phyloP scores from a whole-genome alignment of 2,113 vertebrate species.

The Galemys pyrenaicus region DNA sequence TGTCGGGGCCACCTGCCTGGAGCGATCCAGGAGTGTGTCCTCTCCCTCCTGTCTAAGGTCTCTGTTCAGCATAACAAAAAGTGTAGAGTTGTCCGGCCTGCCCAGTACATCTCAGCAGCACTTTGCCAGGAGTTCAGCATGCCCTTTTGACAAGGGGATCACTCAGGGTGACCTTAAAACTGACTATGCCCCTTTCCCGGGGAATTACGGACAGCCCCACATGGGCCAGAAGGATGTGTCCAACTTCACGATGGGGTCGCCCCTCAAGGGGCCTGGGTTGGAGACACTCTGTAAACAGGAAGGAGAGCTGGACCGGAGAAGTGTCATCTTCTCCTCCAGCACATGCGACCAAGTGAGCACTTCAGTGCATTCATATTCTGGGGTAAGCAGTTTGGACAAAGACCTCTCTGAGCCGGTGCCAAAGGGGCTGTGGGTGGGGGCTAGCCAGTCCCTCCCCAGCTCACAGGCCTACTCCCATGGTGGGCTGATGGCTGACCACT shows the following conservation, averaged over 20 bases:
- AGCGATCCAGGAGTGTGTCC: slow-evolving; percentile 89
- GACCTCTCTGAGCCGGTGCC: slow-evolving; percentile 94
- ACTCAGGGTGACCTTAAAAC: slow-evolving; percentile 99
- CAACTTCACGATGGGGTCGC: slow-evolving; percentile 91
- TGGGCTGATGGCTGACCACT: slow-evolving; percentile 87
- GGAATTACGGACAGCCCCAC: slow-evolving; percentile 91
- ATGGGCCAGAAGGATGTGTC: slow-evolving; percentile 92
- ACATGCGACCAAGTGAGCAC: slow-evolving; percentile 93
- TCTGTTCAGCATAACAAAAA: slow-evolving; percentile 92
- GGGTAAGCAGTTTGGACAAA: slow-evolving; percentile 95
- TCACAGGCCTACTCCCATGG: slow-evolving; percentile 93
- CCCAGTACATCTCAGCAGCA: slow-evolving; percentile 93
- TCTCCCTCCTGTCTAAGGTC: slow-evolving; percentile 93
- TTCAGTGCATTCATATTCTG: slow-evolving; percentile 94
- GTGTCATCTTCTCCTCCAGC: slow-evolving; percentile 98
- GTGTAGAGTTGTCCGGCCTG: slow-evolving; percentile 89
- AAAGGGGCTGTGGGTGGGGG: slow-evolving; percentile 94
- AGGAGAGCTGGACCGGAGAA: slow-evolving; percentile 95
- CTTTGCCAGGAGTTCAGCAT: slow-evolving; percentile 92
- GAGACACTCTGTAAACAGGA: slow-evolving; percentile 97
- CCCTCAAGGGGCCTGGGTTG: slow-evolving; percentile 92
- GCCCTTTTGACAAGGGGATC: slow-evolving; percentile 94
- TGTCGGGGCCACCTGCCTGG: slow-evolving; percentile 78
- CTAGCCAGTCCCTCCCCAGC: slow-evolving; percentile 95
- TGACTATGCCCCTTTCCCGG: slow-evolving; percentile 93